phyloP scores from a whole-genome alignment of 1,140 invertebrate species.

The Linepithema humile region DNA sequence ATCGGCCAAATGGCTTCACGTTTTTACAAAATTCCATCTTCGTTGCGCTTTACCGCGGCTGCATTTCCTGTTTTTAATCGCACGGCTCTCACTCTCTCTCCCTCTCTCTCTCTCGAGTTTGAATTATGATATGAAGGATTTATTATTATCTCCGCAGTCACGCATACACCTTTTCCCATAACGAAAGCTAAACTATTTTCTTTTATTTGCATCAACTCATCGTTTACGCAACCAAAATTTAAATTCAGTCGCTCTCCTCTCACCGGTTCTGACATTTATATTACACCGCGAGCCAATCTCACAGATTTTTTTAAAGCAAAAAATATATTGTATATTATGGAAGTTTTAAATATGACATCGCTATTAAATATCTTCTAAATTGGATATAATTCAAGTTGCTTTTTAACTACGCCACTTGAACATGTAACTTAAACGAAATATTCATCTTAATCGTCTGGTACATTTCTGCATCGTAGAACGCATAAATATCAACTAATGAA shows the following conservation, averaged over 20 bases:
- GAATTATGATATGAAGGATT: constrained; percentile 21
- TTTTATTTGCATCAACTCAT: not conserved
- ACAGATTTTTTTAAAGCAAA: not conserved
- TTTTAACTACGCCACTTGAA: not conserved
- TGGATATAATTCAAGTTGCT: not conserved
- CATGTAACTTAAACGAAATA: not conserved
- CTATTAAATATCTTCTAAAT: not conserved
- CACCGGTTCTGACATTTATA: not conserved
- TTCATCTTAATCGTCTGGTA: not conserved
- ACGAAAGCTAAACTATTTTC: not conserved
- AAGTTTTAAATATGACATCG: not conserved
- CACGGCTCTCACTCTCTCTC: not conserved
- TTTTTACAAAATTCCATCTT: constrained; percentile 44
- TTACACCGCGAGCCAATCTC: not conserved
- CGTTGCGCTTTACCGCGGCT: constrained; percentile 5
- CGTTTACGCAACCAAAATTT: not conserved
- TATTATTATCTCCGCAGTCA: constrained; percentile 6
- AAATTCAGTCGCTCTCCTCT: not conserved
- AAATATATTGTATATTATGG: not conserved
- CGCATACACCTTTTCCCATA: not conserved
- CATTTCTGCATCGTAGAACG: not conserved
- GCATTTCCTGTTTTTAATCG: constrained; percentile 40
- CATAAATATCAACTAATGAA: not conserved
- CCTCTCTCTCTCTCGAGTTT: too few species aligned
- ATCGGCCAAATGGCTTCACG: constrained; percentile 15